Evolutionary conservation across 2,888 invertebrate species (phyloP), one percentile per base, ranked within the genome.

Genomic region (Mechanitis messenoides): DNA sequence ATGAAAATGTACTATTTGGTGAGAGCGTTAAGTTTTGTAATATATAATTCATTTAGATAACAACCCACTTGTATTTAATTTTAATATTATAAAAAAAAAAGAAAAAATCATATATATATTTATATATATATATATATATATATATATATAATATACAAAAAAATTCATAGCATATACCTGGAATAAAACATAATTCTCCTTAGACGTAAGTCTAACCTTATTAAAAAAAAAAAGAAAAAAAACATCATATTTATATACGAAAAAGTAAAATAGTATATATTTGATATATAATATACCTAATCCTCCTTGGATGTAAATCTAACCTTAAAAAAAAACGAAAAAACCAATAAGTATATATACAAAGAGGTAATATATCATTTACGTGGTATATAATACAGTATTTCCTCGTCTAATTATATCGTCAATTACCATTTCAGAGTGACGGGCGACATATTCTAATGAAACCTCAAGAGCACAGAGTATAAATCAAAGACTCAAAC

Each of bases 401-500:
- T 35, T 6, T 35, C 28, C n/a, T 11, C 47, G 47, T 20, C n/a
- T 47, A 47, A 47, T 47, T 47, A 47, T 47, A 47, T 20, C n/a
- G 28, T 47, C 47, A 47, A 50, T 50, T 31, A 31, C 28, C 6
- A 4, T 20, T 20, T 20, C 20, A 20, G 20, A 20, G 20, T 59
- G 54, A 60, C 60, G 50, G n/a, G 53, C 56, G 53, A 53, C 61
- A 61, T 38, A 76, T 76, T 74, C 79, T 73, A 78, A 77, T 20
- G 20, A 20, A 20, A 20, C 20, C 20, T 20, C 20, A 20, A 20
- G 20, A 20, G 20, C 20, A 20, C 75, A 79, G 78, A 79, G 78
- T 81, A 81, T 80, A 83, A 77, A 77, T 71, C 70, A 68, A 71
- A 70, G 75, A 72, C 67, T 83, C 86, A 88, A 87, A 78, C 84